Conservation (phyloP, 2,797 vertebrate genomes). For the Eupleurogrammus muticus region DNA sequence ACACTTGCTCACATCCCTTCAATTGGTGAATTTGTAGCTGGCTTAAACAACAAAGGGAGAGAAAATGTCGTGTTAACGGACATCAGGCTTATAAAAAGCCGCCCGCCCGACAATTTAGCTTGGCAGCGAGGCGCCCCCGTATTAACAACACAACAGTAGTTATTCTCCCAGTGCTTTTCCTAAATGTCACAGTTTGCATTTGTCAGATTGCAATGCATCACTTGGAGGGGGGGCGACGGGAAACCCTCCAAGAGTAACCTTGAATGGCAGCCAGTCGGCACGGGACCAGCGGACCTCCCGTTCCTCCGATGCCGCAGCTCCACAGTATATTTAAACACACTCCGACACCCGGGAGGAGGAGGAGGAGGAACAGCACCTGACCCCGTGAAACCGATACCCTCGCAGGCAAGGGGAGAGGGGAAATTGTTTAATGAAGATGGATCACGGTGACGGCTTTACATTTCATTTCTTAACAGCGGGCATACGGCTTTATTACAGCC, state of each 20-base stretch:
- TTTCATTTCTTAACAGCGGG: constrained; percentile 88
- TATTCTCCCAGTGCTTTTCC: constrained; percentile 81
- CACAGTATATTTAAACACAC: constrained; percentile 82
- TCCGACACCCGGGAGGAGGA: constrained; percentile 77
- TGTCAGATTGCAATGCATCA: constrained; percentile 87
- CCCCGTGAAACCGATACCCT: constrained; percentile 83
- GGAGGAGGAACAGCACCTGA: constrained; percentile 81
- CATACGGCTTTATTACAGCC: constrained; percentile 88
- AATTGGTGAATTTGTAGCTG: background rate
- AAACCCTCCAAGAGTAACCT: constrained; percentile 84
- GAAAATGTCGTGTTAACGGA: constrained; percentile 69
- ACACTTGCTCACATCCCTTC: constrained; percentile 7
- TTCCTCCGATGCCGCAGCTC: constrained; percentile 70
- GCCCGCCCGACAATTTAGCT: constrained; percentile 68
- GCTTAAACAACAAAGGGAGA: constrained; percentile 57
- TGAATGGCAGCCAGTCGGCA: constrained; percentile 86
- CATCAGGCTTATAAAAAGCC: constrained; percentile 67
- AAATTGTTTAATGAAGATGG: constrained; percentile 87
- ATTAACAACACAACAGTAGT: constrained; percentile 78
- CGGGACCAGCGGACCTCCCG: constrained; percentile 79
- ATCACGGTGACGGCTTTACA: constrained; percentile 86
- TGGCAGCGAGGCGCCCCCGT: constrained; percentile 71
- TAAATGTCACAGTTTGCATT: constrained; percentile 87
- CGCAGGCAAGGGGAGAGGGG: constrained; percentile 81
- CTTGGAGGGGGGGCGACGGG: constrained; percentile 83